Base-by-base conservation (phyloP, 2,888 invertebrate species). In the Leptinotarsa juncta region DNA sequence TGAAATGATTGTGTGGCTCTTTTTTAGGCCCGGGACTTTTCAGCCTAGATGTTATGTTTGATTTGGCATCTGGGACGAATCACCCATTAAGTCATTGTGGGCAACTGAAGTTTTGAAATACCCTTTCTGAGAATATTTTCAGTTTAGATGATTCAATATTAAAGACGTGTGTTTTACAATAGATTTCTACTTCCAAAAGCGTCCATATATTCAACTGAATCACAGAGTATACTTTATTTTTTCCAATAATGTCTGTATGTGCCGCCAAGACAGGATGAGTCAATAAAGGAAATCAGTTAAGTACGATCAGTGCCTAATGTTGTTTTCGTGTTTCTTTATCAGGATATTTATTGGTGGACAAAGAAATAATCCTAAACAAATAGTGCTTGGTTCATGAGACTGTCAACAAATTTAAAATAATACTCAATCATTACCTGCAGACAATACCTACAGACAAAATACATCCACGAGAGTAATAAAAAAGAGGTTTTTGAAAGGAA, bases 261-360 rank as follows among this genome's bases (percentile, higher is more conserved):
- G 4, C 51, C 51, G 51, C 51, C 51, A 15, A 16, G 51, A 51
- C 14, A 15, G n/a, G n/a, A 51, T 51, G 51, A 51, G n/a, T 16
- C 51, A 51, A n/a, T 5, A 51, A 51, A n/a, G 51, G 51, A 15
- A n/a, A 51, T 51, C 51, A n/a, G n/a, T n/a, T 51, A 7, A n/a
- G 2, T 51, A n/a, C 4, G 51, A 51, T 51, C 51, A 16, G 15
- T 4, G 15, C 51, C 15, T 57, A 57, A 57, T 57, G 57, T 23
- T 57, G 57, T 57, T 57, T 57, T 23, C 57, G 57, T 57, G 57
- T 57, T 57, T 14, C 57, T 57, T 57, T 57, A 57, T 57, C 57
- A 23, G 57, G 15, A 57, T 57, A 23, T 57, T 57, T 23, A 26
- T 23, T 57, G 26, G 57, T 57, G 14, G 57, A 23, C 57, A 57